These are phyloP conservation scores for Dichetophora obliterata DNA, from an alignment of 2,888 invertebrate genomes.

Conservation along the genomic window DNA sequence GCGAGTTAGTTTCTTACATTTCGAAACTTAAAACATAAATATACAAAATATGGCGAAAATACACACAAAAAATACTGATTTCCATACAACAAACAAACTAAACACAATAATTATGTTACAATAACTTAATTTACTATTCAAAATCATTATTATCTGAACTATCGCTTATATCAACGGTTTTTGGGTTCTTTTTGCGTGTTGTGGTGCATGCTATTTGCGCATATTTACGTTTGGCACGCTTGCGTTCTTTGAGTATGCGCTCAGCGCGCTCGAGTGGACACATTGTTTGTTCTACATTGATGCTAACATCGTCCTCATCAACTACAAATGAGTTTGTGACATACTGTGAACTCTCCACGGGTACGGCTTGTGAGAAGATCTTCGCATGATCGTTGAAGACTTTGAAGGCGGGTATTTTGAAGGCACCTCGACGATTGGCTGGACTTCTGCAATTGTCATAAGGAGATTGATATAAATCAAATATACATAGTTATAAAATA, in stretches of 20 bases:
- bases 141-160: constrained; percentile 40
- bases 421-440: constrained; percentile 70
- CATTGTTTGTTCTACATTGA: constrained; percentile 64
- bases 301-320: constrained; percentile 61
- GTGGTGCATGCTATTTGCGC: constrained; percentile 30
- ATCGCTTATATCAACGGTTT: neutral
- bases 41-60: neutral
- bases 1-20: neutral
- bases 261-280: constrained; percentile 77
- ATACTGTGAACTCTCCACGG: constrained; percentile 72
- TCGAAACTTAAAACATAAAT: neutral
- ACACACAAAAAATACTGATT: neutral
- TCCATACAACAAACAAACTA: neutral
- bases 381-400: constrained; percentile 67
- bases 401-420: constrained; percentile 75
- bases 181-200: constrained; percentile 1
- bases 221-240: constrained; percentile 54
- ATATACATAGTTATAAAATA: too few species aligned
- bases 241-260: constrained; percentile 70
- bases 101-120: neutral
- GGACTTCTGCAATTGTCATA: constrained; percentile 73
- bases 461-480: too few species aligned
- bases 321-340: constrained; percentile 70
- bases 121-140: neutral
- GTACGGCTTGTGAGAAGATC: constrained; percentile 71